Evolutionary conservation across 1,140 invertebrate genomes (phyloP), one percentile per base, ranked within the genome.

Genomic region (Trichonephila inaurata): DNA sequence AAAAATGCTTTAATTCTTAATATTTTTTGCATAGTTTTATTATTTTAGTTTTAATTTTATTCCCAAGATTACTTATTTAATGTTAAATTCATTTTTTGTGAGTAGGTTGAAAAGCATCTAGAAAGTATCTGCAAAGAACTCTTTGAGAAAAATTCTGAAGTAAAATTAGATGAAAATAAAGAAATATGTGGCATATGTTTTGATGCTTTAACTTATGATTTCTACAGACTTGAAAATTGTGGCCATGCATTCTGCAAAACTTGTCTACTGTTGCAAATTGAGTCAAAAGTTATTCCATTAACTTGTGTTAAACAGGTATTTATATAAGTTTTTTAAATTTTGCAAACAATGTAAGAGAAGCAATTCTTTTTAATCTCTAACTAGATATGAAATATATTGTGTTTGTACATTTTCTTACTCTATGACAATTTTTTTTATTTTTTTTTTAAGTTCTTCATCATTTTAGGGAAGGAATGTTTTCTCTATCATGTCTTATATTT

Each of bases 161-260:
- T 14, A 7, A 61, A 81, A 62, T 62, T 4, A 40, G 44, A 72
- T 60, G 40, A 7, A 40, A 64, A 87, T 12, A 61, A 21, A 60
- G 89, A 87, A 62, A 40, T 28, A 4, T 94, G 94, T 81, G 77
- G 82, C 2, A 91, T 94, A 19, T 94, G 94, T 87, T 69, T 94
- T 8, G 89, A 88, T 77, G 18, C 81, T 33, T n/a, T 88, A 0
- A 21, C 51, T 12, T 77, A 64, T 89, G 83, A 86, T 87, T 87
- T 51, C 18, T 66, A 87, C 10, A 28, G 94, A n/a, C 83, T 94
- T 18, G 94, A 94, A 91, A 69, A 62, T 58, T 94, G 94, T 91
- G 94, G 94, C 10, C 94, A 94, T 94, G 64, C 83, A 12, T 94
- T 90, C 69, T 94, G 94, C 61, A 86, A 81, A 51, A 7, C 51